These are phyloP conservation scores for Dasyurus viverrinus DNA, from an alignment of 2,113 vertebrate genomes.

Conservation along the genomic window DNA sequence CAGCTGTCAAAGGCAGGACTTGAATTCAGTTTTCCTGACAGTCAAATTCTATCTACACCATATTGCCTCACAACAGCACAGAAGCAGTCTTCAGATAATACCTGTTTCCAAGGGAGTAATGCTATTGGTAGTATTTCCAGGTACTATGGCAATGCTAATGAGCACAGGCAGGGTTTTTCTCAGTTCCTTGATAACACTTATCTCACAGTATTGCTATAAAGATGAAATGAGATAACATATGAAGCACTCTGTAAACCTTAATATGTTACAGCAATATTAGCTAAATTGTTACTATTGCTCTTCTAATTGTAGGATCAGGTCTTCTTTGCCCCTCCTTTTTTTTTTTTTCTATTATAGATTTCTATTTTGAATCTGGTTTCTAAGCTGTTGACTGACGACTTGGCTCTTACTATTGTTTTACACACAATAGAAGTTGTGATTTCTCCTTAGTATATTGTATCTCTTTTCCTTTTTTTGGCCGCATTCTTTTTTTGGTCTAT, in stretches of 20 bases:
- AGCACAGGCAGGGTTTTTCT: neutral
- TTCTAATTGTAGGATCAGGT: too few relatives aligned
- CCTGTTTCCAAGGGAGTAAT: neutral
- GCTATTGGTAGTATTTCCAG: conserved; percentile 38
- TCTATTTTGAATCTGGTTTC: conserved; percentile 48
- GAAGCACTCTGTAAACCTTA: neutral
- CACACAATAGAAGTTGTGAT: conserved; percentile 38
- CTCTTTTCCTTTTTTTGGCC: conserved; percentile 59
- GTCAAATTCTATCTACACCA: neutral
- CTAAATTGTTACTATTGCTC: neutral
- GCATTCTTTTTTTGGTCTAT: neutral
- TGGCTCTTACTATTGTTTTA: conserved; percentile 42
- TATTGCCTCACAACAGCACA: neutral
- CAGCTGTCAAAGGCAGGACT: neutral
- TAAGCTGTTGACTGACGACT: conserved; percentile 13
- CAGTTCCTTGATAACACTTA: neutral
- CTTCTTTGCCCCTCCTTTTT: neutral
- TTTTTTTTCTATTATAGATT: conserved; percentile 50
- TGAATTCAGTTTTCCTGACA: neutral
- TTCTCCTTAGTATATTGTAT: conserved; percentile 40
- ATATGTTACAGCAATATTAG: neutral
- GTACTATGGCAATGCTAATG: neutral
- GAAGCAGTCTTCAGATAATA: conserved; percentile 12
- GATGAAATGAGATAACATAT: neutral
- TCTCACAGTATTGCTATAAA: neutral